Conservation (phyloP, 2,113 vertebrate genomes). For the Aphyosemion australe region DNA sequence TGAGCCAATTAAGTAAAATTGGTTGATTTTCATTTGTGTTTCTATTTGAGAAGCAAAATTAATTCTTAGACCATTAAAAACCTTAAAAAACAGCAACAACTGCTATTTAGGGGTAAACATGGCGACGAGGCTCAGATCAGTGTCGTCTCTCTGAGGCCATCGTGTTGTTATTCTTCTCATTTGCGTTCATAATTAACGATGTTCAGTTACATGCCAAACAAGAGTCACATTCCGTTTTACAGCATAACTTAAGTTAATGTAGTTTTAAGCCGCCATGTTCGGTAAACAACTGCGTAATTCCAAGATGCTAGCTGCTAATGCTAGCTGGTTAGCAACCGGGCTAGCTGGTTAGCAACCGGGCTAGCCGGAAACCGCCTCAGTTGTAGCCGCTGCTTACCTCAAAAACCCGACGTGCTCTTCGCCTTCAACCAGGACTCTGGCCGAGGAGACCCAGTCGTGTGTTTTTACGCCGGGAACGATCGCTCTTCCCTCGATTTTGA, state of each 20-base stretch:
- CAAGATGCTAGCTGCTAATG: conserved; percentile 35
- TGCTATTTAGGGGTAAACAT: no score
- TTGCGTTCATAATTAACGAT: neutral
- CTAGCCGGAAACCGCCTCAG: neutral
- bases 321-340: conserved; percentile 13
- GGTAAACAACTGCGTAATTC: neutral
- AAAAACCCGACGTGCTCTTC: conserved; percentile 93
- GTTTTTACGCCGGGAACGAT: conserved; percentile 89
- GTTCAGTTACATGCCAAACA: no score
- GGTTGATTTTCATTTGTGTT: no score
- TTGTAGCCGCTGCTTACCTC: conserved; percentile 75
- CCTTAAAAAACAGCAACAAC: no score
- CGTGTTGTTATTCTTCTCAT: no score
- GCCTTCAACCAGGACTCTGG: conserved; percentile 89
- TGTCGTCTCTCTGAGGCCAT: no score
- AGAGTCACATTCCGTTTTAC: neutral
- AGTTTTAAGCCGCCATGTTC: neutral
- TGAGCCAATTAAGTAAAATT: no score
- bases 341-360: conserved; percentile 14
- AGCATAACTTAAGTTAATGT: conserved; percentile 1
- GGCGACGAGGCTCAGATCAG: no score
- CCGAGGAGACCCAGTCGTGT: conserved; percentile 92
- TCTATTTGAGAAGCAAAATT: no score
- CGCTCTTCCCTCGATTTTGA: conserved; percentile 93
- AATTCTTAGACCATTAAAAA: no score